Conservation (phyloP, 64 coral and sea anemone species). For the Platygyra sinensis region DNA sequence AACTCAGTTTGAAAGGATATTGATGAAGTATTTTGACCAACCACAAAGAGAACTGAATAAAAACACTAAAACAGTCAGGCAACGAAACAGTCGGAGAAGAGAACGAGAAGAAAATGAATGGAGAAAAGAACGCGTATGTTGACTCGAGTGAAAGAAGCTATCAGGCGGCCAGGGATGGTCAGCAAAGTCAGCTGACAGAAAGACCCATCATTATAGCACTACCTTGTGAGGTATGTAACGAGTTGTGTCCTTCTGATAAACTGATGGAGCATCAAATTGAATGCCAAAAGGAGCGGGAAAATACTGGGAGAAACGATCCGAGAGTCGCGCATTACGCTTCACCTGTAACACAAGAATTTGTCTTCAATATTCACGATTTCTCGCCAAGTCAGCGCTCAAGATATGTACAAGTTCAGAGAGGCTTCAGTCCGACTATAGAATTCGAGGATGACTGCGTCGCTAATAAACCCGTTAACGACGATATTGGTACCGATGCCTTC, state of each 20-base stretch:
- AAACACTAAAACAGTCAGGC: background rate
- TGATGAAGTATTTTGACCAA: background rate
- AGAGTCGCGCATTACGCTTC: background rate
- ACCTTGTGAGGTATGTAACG: constrained; percentile 49
- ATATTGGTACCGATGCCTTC: background rate
- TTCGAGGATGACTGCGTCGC: background rate
- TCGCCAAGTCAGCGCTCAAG: background rate
- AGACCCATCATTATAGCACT: constrained; percentile 12
- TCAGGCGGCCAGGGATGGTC: background rate
- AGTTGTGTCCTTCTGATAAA: constrained; percentile 48
- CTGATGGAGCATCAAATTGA: constrained; percentile 27
- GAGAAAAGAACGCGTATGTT: background rate
- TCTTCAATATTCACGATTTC: background rate
- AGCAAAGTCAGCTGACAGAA: background rate
- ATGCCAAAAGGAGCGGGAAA: constrained; percentile 10
- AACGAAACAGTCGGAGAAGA: background rate
- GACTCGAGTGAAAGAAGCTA: background rate
- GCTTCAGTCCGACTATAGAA: constrained; percentile 7
- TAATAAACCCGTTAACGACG: background rate
- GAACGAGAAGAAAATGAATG: background rate
- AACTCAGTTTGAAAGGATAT: background rate
- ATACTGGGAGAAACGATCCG: background rate
- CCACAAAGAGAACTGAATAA: background rate
- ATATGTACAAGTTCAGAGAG: background rate
- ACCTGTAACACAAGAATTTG: background rate